These are phyloP conservation scores for Procambarus clarkii DNA, from an alignment of 1,140 invertebrate genomes.

Conservation along the genomic window DNA sequence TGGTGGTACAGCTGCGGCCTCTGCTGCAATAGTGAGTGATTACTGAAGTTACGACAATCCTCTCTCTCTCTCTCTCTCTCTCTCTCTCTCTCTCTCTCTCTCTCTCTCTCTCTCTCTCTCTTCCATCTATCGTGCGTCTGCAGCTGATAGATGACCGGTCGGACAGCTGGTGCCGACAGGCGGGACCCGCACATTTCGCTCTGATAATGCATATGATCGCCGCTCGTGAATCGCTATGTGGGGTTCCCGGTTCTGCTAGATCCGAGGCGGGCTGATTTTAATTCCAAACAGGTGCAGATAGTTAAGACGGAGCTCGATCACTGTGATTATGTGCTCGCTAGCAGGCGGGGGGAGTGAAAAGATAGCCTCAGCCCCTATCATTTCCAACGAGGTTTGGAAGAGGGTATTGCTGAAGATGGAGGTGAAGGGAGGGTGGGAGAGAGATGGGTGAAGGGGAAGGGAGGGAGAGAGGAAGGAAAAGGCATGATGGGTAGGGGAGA, in stretches of 20 bases:
- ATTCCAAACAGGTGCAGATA: slow-evolving; percentile 63
- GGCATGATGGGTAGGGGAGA: too few species aligned
- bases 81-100: too few species aligned
- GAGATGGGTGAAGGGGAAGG: neutral
- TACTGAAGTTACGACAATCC: slow-evolving; percentile 46
- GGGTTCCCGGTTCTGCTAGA: slow-evolving; percentile 16
- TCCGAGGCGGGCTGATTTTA: slow-evolving; percentile 55
- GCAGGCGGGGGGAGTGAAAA: slow-evolving; percentile 43
- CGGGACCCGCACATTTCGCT: slow-evolving; percentile 39
- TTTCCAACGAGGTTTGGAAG: slow-evolving; percentile 31
- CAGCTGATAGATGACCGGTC: slow-evolving; percentile 37
- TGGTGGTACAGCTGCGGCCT: slow-evolving; percentile 29
- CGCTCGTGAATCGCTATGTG: slow-evolving; percentile 45
- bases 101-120: neutral
- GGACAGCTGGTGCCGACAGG: slow-evolving; percentile 39
- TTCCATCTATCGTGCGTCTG: slow-evolving; percentile 39
- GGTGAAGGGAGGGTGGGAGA: neutral
- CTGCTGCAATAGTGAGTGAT: slow-evolving; percentile 55
- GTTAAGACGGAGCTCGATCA: slow-evolving; percentile 39
- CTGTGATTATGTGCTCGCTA: slow-evolving; percentile 39
- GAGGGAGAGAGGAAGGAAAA: neutral
- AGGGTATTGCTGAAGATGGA: too few species aligned
- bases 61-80: neutral
- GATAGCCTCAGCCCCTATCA: slow-evolving; percentile 47
- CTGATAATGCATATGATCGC: slow-evolving; percentile 56